Base-by-base conservation (phyloP, 2,113 vertebrate species). In the Hiodon tergisus region DNA sequence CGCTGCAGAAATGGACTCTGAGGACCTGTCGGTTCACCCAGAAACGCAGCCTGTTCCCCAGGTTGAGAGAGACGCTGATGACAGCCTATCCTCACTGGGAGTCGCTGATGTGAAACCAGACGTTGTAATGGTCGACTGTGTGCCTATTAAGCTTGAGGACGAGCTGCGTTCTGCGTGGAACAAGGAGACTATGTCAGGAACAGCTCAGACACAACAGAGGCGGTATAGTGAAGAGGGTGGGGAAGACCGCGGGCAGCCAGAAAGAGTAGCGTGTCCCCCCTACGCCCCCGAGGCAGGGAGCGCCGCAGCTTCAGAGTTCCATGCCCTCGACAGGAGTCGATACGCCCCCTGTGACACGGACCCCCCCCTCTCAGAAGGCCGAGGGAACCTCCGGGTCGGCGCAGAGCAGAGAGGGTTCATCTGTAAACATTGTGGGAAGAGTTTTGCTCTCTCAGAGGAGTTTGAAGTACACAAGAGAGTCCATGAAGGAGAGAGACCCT, bases 401-500 rank as follows among this genome's bases (percentile, higher is more conserved):
- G 47, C 16, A 74, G 71, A 58, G 55, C 16, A 68, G 46, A 67
- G 75, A 62, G 66, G 67, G 75, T 78, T 80, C 59, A 59, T 73
- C 57, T 81, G 83, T 66, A 81, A 81, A 60, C 71, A 68, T 48
- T 81, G 83, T 11, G 83, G 79, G 14, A 84, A 80, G 68, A 76
- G 61, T 2, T 82, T 81, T 66, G 63, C 78, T 5, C 77, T 66
- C 58, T 6, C 75, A 57, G 78, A 78, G 16, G 73, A 77, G 14
- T 75, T 84, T 3, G 59, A 78, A 7, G 65, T 78, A 57, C 83
- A 84, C 63, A 81, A 81, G 54, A 76, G 74, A 2, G 71, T 81
- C n/a, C 81, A 84, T 73, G 78, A 76, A 0, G 74, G 81, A 2
- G 81, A 82, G 67, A 82, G 78, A 54, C 75, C 71, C 8, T 78